Base-by-base conservation (phyloP, 2,797 vertebrate species). In the Pseudochaenichthys georgianus region DNA sequence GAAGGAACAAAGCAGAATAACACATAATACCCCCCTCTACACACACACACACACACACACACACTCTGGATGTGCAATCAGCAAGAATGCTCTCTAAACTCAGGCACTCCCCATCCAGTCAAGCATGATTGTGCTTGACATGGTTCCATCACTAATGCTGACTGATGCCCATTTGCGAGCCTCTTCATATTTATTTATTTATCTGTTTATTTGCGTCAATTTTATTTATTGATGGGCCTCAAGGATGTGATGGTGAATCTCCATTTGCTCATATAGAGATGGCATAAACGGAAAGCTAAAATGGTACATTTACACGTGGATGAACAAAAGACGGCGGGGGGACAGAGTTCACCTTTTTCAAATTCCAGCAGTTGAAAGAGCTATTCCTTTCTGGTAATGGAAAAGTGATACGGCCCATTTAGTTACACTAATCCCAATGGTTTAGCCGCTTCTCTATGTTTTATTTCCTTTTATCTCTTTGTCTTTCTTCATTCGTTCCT, bases 191-290 rank as follows among this genome's bases (percentile, higher is more conserved):
- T 94, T 93, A 95, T 94, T 95, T 95, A 95, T 95, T 93, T 94
- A 95, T 94, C 86, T 92, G 90, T 95, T 95, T 95, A 94, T 95
- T 95, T 94, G 89, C 65, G 81, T 93, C 89, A 82, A 62, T 69
- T 90, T 95, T 94, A 95, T 91, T 95, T 95, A 95, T 95, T 95
- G 90, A 95, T 94, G 92, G 82, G 67, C 78, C 87, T 88, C 53
- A 52, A 89, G 91, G 89, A 93, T 85, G 71, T 71, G 84, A 90
- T 50, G 87, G 85, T 69, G 85, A 80, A 83, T 85, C 85, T 92
- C 90, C 91, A 93, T 94, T 93, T 92, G 87, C 87, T 87, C 81
- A 52, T 75, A 74, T 65, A 19, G 70, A 61, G 64, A 51, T 65
- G 76, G 62, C 51, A 74, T 61, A 84, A 55, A 64, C n/a, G 43